phyloP scores from a whole-genome alignment of 1,140 invertebrate genomes.

The Antheraea mylitta region DNA sequence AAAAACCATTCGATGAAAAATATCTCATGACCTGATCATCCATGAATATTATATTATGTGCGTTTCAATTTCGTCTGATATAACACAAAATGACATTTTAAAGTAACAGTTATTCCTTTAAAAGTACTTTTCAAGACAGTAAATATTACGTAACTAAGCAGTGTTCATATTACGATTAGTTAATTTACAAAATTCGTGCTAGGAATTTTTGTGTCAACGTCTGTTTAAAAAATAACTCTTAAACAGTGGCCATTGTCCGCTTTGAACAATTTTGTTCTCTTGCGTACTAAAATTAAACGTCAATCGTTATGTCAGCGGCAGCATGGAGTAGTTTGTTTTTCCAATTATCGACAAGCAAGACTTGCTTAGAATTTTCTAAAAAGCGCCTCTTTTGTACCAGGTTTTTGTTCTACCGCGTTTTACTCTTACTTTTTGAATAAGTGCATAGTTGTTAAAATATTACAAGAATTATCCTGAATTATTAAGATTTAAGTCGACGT shows the following conservation, averaged over 20 bases:
- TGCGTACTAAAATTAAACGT: conserved; percentile 57
- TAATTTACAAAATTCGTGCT: not conserved
- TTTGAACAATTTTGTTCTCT: conserved; percentile 27
- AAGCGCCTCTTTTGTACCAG: conserved; percentile 52
- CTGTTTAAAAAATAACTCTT: conserved; percentile 16
- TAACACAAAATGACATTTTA: too few species aligned
- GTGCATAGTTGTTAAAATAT: not conserved
- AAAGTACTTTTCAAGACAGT: too few species aligned
- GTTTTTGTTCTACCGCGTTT: conserved; percentile 51
- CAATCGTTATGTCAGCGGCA: conserved; percentile 59
- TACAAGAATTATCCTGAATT: not conserved
- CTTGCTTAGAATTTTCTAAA: conserved; percentile 59
- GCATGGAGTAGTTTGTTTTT: conserved; percentile 57
- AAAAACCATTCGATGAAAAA: too few species aligned
- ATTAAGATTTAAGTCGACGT: too few species aligned
- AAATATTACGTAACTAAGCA: too few species aligned
- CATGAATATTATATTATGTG: too few species aligned
- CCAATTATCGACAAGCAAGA: conserved; percentile 62
- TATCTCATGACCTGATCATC: too few species aligned
- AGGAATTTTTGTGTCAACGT: not conserved
- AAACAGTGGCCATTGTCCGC: conserved; percentile 30
- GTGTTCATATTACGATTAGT: not conserved
- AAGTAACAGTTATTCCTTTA: too few species aligned
- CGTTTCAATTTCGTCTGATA: too few species aligned
- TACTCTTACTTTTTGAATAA: conserved; percentile 25